Base-by-base conservation (phyloP, 2,888 invertebrate genomes). In the Agrypnus murinus region DNA sequence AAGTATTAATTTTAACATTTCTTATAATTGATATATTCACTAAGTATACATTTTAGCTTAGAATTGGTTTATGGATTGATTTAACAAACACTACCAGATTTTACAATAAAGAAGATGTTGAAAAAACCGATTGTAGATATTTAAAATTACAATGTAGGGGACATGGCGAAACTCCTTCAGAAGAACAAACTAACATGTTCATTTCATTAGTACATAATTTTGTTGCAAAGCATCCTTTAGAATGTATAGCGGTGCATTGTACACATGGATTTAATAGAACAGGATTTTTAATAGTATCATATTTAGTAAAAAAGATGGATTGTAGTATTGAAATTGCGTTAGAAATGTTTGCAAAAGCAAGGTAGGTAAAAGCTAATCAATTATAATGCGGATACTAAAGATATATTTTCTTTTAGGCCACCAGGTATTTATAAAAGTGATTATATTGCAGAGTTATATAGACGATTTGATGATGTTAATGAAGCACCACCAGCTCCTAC, bases 201-300 rank as follows among this genome's bases (percentile, higher is more conserved):
- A 92, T 98, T 69, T 87, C 91, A 73, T 84, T 95, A 48, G 96
- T 96, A 66, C 90, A 90, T 63, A 89, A 90, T 73, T 98, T 96
- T 81, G 92, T 95, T 32, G 87, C 89, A 15, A 90, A 94, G 74
- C 89, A 95, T 80, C 97, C 98, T 0, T 84, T 94, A 68, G 92
- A 95, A 80, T 84, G 89, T 53, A 91, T 95, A 75, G 95, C 92
- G 6, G 92, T 98, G 6, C 98, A 98, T 84, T 98, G 98, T 82
- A 98, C 99, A 0, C 99, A 99, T 85, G 99, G 99, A 0, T 99
- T 99, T 85, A 99, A 99, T 84, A 89, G 99, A 77, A 98, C 98
- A 6, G 99, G 99, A 0, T 99, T 99, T 82, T 88, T 99, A 5
- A 93, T 99, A 59, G 91, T 93, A 25, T 93, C 97, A 0, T 99